A percentile compares a stretch with the other conserved stretches of the same genome.
Evolutionary conservation across 2,113 vertebrate species (phyloP).

Genomic region (Phalacrocorax pelagicus): DNA sequence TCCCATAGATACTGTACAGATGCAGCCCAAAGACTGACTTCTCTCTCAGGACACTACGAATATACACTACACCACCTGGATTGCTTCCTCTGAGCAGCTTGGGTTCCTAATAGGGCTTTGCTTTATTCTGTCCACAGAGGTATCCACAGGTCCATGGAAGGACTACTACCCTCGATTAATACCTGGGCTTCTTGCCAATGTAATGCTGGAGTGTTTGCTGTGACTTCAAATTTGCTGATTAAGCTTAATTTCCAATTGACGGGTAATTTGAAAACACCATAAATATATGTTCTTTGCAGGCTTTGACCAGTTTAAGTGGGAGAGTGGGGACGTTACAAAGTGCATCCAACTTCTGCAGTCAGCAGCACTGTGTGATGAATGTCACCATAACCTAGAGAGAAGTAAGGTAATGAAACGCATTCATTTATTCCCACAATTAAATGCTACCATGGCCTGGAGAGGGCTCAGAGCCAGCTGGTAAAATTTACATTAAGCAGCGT

Average conservation of each 20-base stretch:
- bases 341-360: constrained; percentile 21
- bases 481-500: neutral
- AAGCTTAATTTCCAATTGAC: constrained; percentile 33
- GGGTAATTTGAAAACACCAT: constrained; percentile 19
- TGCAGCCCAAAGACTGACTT: neutral
- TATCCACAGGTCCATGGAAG: neutral
- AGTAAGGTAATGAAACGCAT: constrained; percentile 12
- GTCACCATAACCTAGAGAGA: constrained; percentile 35
- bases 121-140: neutral
- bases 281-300: neutral
- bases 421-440: neutral
- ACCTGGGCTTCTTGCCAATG: neutral
- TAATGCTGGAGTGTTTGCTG: neutral
- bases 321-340: neutral
- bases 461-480: neutral
- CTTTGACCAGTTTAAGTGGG: constrained; percentile 7
- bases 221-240: constrained; percentile 49
- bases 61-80: neutral
- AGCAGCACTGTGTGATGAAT: constrained; percentile 31
- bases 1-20: neutral
- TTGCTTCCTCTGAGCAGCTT: neutral
- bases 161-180: neutral
- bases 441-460: neutral
- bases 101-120: neutral
- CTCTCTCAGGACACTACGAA: neutral